Evolutionary conservation across 2,113 vertebrate species (phyloP).

Genomic region (Oreocharis arfaki): DNA sequence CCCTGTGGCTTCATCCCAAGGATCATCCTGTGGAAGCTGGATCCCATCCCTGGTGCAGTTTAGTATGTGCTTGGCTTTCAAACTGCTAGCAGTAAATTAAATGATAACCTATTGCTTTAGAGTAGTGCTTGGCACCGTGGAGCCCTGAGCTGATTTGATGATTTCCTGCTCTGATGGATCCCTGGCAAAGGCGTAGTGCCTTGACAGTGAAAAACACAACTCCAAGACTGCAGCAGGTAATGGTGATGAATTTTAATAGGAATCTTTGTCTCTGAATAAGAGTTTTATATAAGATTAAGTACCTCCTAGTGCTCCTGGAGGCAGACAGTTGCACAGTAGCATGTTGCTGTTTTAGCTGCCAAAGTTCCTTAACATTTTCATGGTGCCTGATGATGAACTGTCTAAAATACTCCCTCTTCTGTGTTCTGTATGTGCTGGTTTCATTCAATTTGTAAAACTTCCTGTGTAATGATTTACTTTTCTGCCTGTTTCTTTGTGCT

Average conservation of each 20-base stretch:
- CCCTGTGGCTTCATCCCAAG: not conserved
- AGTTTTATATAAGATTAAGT: slow-evolving; percentile 25
- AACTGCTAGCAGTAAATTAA: not conserved
- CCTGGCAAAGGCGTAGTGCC: slow-evolving; percentile 10
- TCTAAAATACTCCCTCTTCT: not conserved
- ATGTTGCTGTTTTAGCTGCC: not conserved
- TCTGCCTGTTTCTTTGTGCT: not conserved
- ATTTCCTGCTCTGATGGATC: slow-evolving; percentile 46
- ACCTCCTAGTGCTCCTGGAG: not conserved
- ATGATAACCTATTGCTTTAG: slow-evolving; percentile 6
- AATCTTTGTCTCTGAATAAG: slow-evolving; percentile 37
- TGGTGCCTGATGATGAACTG: not conserved
- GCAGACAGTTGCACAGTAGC: not conserved
- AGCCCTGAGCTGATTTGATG: not conserved
- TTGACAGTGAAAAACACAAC: slow-evolving; percentile 37
- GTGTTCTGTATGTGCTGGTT: not conserved
- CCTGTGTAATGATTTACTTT: not conserved
- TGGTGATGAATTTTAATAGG: slow-evolving; percentile 64
- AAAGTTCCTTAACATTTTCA: not conserved
- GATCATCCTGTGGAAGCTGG: not conserved
- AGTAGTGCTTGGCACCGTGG: not conserved
- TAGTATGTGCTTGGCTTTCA: not conserved
- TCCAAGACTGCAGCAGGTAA: slow-evolving; percentile 48
- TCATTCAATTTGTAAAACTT: not conserved
- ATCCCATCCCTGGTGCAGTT: not conserved